Conservation (phyloP, 2,113 vertebrate species). For the Lepus americanus region DNA sequence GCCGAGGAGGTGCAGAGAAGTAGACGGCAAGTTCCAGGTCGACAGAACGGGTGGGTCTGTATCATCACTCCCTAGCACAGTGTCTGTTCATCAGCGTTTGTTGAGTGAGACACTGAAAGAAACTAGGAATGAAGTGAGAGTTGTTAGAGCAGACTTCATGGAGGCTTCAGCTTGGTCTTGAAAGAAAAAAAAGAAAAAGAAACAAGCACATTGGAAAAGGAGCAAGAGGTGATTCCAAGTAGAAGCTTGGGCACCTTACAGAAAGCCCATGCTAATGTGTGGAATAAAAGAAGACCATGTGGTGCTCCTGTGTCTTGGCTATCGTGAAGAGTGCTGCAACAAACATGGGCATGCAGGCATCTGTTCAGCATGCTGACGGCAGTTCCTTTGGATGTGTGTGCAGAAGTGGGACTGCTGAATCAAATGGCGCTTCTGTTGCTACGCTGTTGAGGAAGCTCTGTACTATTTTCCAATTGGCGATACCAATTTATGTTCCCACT, state of each 20-base stretch:
- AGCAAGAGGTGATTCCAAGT: background rate
- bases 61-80: background rate
- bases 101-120: background rate
- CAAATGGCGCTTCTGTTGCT: too few relatives aligned
- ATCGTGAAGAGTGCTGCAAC: too few relatives aligned
- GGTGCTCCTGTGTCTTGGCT: too few relatives aligned
- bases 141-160: background rate
- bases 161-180: background rate
- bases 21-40: background rate
- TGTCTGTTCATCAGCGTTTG: background rate
- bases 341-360: too few relatives aligned
- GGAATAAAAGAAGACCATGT: background rate
- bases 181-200: background rate
- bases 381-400: too few relatives aligned
- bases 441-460: too few relatives aligned
- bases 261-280: background rate
- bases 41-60: fast-evolving
- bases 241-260: background rate
- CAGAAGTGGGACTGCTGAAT: too few relatives aligned
- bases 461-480: too few relatives aligned
- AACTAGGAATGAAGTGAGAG: background rate
- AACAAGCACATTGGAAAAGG: background rate
- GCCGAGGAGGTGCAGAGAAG: background rate
- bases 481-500: too few relatives aligned
- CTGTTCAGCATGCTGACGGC: too few relatives aligned